Evolutionary conservation across 2,113 vertebrate genomes (phyloP).

Genomic region (Antechinus flavipes): DNA sequence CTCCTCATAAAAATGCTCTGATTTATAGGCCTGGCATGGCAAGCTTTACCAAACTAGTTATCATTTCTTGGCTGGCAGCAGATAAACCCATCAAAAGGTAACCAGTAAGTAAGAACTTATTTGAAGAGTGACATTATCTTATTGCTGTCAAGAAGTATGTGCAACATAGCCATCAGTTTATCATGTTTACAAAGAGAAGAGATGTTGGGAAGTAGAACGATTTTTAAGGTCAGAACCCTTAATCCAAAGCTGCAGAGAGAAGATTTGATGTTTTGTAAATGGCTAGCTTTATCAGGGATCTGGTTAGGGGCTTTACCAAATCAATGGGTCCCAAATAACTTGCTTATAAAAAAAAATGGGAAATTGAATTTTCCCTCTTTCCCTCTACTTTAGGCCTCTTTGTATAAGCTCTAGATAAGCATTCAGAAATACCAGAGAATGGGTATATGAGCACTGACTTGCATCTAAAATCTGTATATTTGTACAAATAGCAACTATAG

Average conservation of each 20-base stretch:
- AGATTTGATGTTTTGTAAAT: slow-evolving; percentile 77
- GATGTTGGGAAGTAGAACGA: slow-evolving; percentile 65
- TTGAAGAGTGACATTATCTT: slow-evolving; percentile 79
- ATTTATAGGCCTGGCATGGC: slow-evolving; percentile 67
- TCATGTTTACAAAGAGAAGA: slow-evolving; percentile 67
- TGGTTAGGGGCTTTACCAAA: slow-evolving; percentile 66
- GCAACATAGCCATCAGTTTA: slow-evolving; percentile 72
- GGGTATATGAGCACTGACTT: slow-evolving; percentile 1
- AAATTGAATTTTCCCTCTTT: slow-evolving; percentile 15
- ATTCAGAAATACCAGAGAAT: background rate
- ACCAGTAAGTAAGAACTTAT: slow-evolving; percentile 76
- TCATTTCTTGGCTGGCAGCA: slow-evolving; percentile 74
- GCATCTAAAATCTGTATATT: background rate
- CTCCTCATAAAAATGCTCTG: slow-evolving; percentile 54
- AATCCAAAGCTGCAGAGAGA: slow-evolving; percentile 74
- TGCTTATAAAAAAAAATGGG: slow-evolving; percentile 14
- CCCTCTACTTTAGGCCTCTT: background rate
- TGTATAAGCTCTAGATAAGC: background rate
- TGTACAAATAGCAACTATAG: too few species aligned
- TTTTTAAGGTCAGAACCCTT: slow-evolving; percentile 73
- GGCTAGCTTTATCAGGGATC: slow-evolving; percentile 74
- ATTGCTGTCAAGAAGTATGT: slow-evolving; percentile 74
- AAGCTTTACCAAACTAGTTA: slow-evolving; percentile 73
- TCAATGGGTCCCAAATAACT: slow-evolving; percentile 56
- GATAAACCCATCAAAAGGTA: slow-evolving; percentile 81